A percentile compares a stretch with the other conserved stretches of the same genome.
phyloP scores from a whole-genome alignment of 2,797 vertebrate genomes.

The Channallabes apus region DNA sequence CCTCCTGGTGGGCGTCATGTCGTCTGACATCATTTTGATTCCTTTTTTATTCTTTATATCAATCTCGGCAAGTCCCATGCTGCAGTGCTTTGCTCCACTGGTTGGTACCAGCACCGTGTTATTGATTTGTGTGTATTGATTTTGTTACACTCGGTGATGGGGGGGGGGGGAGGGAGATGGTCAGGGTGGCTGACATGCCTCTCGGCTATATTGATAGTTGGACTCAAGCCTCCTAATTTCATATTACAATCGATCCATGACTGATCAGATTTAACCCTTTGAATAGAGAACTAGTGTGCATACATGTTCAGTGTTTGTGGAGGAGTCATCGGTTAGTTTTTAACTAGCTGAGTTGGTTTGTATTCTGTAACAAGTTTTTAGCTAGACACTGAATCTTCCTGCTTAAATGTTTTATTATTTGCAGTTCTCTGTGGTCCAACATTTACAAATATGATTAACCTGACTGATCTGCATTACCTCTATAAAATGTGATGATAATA shows the following conservation, averaged over 20 bases:
- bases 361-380: background rate
- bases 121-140: conserved; percentile 39
- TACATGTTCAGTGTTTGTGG: background rate
- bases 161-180: too few relatives aligned
- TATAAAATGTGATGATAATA: conserved; percentile 35
- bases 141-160: background rate
- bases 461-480: conserved; percentile 3
- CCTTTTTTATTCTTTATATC: background rate
- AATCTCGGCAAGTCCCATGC: background rate
- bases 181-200: background rate
- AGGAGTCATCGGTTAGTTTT: background rate
- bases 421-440: background rate
- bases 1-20: conserved; percentile 18
- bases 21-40: conserved; percentile 33
- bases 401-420: conserved; percentile 14
- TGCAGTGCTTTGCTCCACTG: background rate
- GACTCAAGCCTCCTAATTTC: background rate
- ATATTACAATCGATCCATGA: conserved; percentile 33
- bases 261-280: conserved; percentile 19
- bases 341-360: background rate
- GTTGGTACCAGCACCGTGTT: conserved; percentile 19
- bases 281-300: conserved; percentile 17
- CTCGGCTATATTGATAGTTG: conserved; percentile 26
- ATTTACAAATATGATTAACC: conserved; percentile 5
- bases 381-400: background rate